Conservation (phyloP, 1,140 invertebrate species). For the Conus betulinus region DNA sequence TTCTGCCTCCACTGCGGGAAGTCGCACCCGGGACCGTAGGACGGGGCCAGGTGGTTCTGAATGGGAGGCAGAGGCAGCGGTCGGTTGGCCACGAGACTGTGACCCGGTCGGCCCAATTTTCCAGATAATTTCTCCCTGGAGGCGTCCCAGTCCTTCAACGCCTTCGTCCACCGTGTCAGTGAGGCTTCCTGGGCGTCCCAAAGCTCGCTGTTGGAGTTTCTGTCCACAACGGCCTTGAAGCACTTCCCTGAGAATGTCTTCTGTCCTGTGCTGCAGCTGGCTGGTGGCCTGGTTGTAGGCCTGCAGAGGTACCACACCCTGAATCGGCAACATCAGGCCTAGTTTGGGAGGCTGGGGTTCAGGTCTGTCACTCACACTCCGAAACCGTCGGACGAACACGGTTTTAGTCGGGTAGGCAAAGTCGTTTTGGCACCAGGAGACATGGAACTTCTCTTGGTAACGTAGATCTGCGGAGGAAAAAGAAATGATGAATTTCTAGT, state of each 20-base stretch:
- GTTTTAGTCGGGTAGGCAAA: background rate
- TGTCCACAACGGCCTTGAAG: background rate
- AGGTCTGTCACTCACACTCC: background rate
- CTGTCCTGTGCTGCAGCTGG: background rate
- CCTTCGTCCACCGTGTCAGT: background rate
- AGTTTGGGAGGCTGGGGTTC: background rate
- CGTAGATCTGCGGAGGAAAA: background rate
- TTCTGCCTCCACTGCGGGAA: background rate
- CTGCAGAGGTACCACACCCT: background rate
- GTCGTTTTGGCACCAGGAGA: background rate
- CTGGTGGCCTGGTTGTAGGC: background rate
- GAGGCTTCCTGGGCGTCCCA: background rate
- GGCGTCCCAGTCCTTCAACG: background rate
- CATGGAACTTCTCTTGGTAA: background rate
- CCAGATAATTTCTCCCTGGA: background rate
- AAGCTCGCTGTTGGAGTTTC: no score
- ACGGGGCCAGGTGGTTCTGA: background rate
- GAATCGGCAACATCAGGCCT: background rate
- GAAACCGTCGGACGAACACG: background rate
- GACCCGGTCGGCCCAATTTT: background rate
- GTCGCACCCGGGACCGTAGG: background rate
- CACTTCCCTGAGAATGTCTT: background rate
- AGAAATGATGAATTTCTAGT: no score
- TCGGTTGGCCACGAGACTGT: background rate
- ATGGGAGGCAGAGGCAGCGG: background rate